Evolutionary conservation across 1,140 invertebrate species (phyloP).

Genomic region (Galendromus occidentalis): DNA sequence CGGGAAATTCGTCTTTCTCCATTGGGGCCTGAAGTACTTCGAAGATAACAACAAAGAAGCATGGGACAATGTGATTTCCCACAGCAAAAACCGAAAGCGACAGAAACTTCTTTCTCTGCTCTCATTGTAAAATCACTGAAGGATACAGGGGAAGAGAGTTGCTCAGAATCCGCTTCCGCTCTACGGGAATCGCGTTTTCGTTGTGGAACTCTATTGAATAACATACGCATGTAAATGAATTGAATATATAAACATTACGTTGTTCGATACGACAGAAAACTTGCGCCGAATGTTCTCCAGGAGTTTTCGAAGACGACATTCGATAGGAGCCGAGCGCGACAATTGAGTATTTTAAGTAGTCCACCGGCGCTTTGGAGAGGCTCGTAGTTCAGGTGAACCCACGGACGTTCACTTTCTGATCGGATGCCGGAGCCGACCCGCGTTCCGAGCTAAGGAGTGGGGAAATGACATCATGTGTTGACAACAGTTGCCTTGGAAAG

Average conservation of each 20-base stretch:
- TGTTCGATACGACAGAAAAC: too few relatives aligned
- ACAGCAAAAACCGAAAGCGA: neutral
- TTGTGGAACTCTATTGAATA: neutral
- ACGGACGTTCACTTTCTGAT: too few relatives aligned
- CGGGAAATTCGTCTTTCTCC: neutral
- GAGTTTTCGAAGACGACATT: too few relatives aligned
- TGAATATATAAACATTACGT: neutral
- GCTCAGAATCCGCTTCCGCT: neutral
- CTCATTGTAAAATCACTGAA: neutral
- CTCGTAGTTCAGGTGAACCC: too few relatives aligned
- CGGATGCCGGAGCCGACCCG: too few relatives aligned
- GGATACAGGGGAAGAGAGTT: neutral
- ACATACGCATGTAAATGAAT: neutral
- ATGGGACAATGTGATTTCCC: slow-evolving; percentile 2
- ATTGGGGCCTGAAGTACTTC: slow-evolving; percentile 5
- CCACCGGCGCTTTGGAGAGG: too few relatives aligned
- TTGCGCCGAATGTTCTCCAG: too few relatives aligned
- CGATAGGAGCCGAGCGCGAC: too few relatives aligned
- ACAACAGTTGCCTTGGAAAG: too few relatives aligned
- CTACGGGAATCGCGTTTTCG: neutral
- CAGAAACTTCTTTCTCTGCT: neutral
- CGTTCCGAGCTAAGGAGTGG: too few relatives aligned
- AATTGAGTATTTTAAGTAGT: too few relatives aligned
- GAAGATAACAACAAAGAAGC: slow-evolving; percentile 3
- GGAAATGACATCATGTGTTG: too few relatives aligned